These are phyloP conservation scores for Trachops cirrhosus DNA, from an alignment of 2,797 vertebrate species.

Conservation along the genomic window DNA sequence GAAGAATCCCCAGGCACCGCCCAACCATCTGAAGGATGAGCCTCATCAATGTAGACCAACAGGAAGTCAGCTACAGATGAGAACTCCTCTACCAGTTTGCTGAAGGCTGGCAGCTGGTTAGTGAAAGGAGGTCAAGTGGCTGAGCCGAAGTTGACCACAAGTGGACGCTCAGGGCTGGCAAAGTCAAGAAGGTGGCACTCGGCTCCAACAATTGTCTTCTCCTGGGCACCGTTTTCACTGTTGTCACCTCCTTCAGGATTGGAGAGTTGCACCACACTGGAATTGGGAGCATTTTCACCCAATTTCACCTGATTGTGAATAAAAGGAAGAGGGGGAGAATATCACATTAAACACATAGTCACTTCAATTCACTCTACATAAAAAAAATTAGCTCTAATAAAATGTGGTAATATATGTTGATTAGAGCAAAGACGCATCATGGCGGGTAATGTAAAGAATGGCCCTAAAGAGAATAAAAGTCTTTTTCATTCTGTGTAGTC, in stretches of 20 bases:
- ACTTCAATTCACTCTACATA: constrained; percentile 1
- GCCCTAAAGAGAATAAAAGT: not conserved
- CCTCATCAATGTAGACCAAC: constrained; percentile 98
- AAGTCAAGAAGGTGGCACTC: constrained; percentile 95
- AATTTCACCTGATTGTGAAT: constrained; percentile 89
- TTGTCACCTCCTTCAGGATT: constrained; percentile 63
- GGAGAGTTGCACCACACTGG: constrained; percentile 92
- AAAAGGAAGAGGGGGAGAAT: constrained; percentile 33
- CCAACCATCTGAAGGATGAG: constrained; percentile 98
- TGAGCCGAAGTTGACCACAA: constrained; percentile 98
- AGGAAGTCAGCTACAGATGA: constrained; percentile 96
- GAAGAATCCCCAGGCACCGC: constrained; percentile 89
- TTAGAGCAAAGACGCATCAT: constrained; percentile 35
- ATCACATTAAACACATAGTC: not conserved
- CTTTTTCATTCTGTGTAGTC: not conserved
- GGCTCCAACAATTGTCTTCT: constrained; percentile 68
- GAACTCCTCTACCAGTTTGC: constrained; percentile 96
- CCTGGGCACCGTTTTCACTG: constrained; percentile 62
- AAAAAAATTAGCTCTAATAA: constrained; percentile 33
- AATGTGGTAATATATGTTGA: not conserved
- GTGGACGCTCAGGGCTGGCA: constrained; percentile 90
- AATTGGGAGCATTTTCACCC: constrained; percentile 95
- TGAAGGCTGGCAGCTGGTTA: constrained; percentile 94
- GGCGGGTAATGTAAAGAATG: not conserved
- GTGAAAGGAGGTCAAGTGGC: constrained; percentile 98